Base-by-base conservation (phyloP, 2,888 invertebrate species). In the Drosophila picticornis region DNA sequence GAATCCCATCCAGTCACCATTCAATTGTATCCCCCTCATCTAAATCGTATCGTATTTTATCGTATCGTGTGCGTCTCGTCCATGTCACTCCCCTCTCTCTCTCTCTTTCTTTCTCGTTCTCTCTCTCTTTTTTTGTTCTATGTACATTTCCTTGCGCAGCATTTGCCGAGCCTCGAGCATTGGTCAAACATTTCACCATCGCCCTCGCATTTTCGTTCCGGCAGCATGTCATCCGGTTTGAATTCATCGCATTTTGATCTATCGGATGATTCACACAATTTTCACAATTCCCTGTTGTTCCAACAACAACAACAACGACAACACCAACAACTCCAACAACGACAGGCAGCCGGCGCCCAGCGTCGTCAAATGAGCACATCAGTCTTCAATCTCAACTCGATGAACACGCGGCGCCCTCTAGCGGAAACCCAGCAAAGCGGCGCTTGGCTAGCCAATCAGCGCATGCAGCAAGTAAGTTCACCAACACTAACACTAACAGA, bases 381-480 rank as follows among this genome's bases (percentile, higher is more conserved):
- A 5, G 95, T 94, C 40, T 94, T 95, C 80, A 94, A 95, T 90
- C 88, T 95, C 57, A 94, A 94, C 81, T 92, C 91, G 40, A 65
- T 81, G 6, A 85, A 80, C 60, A 22, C 72, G 4, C 81, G 92
- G 31, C 77, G 91, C 65, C 88, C 88, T 13, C 55, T 92, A 85
- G 74, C 93, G 87, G 84, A 93, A 48, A 59, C 73, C 7, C 88
- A 71, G 31, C 74, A 68, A 29, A 75, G 51, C 13, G 75, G 77
- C 57, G 78, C 77, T 53, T 92, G 92, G 92, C 63, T 88, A 73
- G 80, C 84, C 22, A 89, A 83, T 59, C 90, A 88, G 48, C 83
- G 90, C 19, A 94, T 96, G 94, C 95, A 95, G 82, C 96, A 96
- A 94, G 96, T 95, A 91, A 90, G 77, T 53, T 5, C n/a, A 5